These are phyloP conservation scores for Scelioninae gen. 1 DNA, from an alignment of 2,888 invertebrate species.

Conservation along the genomic window DNA sequence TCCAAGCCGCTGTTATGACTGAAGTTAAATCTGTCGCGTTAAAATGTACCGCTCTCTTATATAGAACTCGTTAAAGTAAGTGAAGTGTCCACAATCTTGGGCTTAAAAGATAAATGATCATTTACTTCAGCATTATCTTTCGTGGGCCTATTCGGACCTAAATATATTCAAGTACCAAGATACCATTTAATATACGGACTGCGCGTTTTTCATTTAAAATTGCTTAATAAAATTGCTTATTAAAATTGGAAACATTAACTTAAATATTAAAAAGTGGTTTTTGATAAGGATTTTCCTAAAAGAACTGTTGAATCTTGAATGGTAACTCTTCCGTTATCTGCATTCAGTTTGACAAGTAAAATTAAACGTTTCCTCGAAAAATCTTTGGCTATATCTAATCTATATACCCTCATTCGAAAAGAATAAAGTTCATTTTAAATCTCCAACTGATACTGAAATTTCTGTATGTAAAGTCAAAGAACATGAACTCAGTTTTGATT, in stretches of 20 bases:
- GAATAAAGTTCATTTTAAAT: slow-evolving; percentile 31
- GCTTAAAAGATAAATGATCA: slow-evolving; percentile 21
- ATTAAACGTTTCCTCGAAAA: neutral
- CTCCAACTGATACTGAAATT: neutral
- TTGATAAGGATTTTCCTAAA: neutral
- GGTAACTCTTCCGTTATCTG: neutral
- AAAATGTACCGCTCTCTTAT: slow-evolving; percentile 19
- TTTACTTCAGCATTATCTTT: slow-evolving; percentile 1
- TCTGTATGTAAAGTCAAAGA: neutral
- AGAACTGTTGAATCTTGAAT: neutral
- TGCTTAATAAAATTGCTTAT: too few relatives aligned
- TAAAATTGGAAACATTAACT: too few relatives aligned
- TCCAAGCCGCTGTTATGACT: slow-evolving; percentile 20
- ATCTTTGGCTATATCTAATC: neutral
- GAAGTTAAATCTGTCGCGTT: slow-evolving; percentile 46
- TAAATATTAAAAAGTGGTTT: too few relatives aligned
- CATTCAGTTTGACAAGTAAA: neutral
- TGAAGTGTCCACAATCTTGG: neutral
- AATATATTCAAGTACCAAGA: too few relatives aligned
- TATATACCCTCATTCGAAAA: neutral
- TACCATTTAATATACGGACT: too few relatives aligned
- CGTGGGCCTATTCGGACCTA: neutral
- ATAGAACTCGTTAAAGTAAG: slow-evolving; percentile 19
- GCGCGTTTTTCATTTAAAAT: too few relatives aligned
- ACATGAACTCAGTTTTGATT: too few relatives aligned